Base-by-base conservation (phyloP, 1,140 invertebrate genomes). In the Aphelinus certus region DNA sequence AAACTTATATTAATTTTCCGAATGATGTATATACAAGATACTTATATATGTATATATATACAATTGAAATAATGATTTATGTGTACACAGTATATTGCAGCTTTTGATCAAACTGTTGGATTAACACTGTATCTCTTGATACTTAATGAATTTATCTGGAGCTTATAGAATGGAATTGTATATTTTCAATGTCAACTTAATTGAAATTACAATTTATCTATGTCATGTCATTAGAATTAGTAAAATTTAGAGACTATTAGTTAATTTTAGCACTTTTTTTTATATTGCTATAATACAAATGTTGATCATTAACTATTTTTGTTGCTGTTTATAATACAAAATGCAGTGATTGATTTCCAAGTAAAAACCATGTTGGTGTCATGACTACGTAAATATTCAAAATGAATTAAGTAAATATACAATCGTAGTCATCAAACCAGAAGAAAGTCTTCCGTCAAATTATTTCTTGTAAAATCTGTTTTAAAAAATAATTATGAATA, bases 1-100 rank as follows among this genome's bases (percentile, higher is more conserved):
- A 58, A 3, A 51, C 43, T n/a, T 63, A 71, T 69, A 69, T 53
- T 62, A 55, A 2, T 68, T 47, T 68, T 69, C 53, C 53, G 26
- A 69, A 70, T 45, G 10, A 58, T 60, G 48, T 61, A 45, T 60
- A 60, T 60, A 58, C 2, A 58, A 26, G 26, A 60, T 4, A 3
- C 1, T 1, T 57, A 57, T 57, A 57, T 1, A 57, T 4, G 42
- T 3, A n/a, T 10, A 57, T 10, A 57, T 4, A 57, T 26, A 45
- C 60, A 26, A 5, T 26, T 58, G 26, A 58, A 9, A 58, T 58
- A 9, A 58, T 3, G 26, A 58, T 6, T 43, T 26, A 43, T 26
- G 45, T 26, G 45, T 42, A 61, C 0, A 61, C 3, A 48, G 61
- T 43, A 61, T 47, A 70, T 51, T 26, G 6, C 7, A 62, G 3